A percentile compares a stretch with the other conserved stretches of the same genome.
Evolutionary conservation across 2,113 vertebrate genomes (phyloP).

Genomic region (Paedocypris sp.): DNA sequence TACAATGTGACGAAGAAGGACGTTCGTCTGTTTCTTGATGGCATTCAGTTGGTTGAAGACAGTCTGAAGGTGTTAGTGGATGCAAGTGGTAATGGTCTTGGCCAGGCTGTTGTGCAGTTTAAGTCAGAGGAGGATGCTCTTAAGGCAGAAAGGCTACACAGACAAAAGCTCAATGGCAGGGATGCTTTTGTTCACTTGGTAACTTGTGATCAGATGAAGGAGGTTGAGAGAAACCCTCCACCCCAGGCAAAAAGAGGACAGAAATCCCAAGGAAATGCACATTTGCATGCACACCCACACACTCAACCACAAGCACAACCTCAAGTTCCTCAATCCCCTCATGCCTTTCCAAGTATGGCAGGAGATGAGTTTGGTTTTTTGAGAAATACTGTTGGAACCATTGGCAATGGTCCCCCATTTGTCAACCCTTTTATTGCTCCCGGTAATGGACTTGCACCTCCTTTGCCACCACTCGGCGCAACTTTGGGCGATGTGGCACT

Average conservation of each 20-base stretch:
- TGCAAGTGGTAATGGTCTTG: slow-evolving; percentile 83
- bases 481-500: slow-evolving; percentile 74
- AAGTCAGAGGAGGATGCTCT: slow-evolving; percentile 88
- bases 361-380: slow-evolving; percentile 84
- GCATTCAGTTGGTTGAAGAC: slow-evolving; percentile 82
- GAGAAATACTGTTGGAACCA: slow-evolving; percentile 71
- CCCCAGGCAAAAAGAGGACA: slow-evolving; percentile 82
- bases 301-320: slow-evolving; percentile 45
- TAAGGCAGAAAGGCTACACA: slow-evolving; percentile 88
- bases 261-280: slow-evolving; percentile 64
- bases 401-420: slow-evolving; percentile 77
- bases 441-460: slow-evolving; percentile 75
- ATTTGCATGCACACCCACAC: slow-evolving; percentile 33
- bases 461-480: slow-evolving; percentile 74
- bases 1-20: slow-evolving; percentile 93
- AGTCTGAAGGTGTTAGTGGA: slow-evolving; percentile 86
- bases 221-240: slow-evolving; percentile 86
- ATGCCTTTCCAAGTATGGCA: slow-evolving; percentile 55
- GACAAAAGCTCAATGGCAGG: slow-evolving; percentile 92
- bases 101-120: slow-evolving; percentile 89
- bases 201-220: slow-evolving; percentile 87
- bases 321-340: slow-evolving; percentile 47
- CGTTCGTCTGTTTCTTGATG: slow-evolving; percentile 85
- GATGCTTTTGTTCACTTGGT: slow-evolving; percentile 89
- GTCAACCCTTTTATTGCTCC: slow-evolving; percentile 75